Conservation (phyloP, 2,113 vertebrate species). For the Takifugu bimaculatus region DNA sequence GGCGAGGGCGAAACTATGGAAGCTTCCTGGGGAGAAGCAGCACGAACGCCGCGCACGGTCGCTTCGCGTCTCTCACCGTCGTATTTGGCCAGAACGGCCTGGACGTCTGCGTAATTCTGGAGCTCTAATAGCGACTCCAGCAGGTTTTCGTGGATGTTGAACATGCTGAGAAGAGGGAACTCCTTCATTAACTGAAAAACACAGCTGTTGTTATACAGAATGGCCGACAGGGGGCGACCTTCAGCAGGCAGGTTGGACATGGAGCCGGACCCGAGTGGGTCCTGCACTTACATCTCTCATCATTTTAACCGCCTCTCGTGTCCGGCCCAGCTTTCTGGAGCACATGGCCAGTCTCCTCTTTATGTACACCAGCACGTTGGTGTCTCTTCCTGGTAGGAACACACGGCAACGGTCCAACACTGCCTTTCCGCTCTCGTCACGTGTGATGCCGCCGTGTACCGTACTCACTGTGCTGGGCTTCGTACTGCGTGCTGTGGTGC, state of each 20-base stretch:
- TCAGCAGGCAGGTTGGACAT: neutral
- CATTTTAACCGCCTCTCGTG: slow-evolving; percentile 98
- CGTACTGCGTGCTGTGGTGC: slow-evolving; percentile 94
- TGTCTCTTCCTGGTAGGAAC: slow-evolving; percentile 86
- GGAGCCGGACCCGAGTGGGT: neutral
- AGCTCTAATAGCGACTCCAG: slow-evolving; percentile 95
- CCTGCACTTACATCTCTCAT: slow-evolving; percentile 94
- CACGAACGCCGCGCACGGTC: neutral
- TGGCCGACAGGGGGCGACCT: neutral
- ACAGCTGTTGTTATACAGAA: slow-evolving; percentile 74
- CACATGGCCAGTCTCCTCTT: slow-evolving; percentile 98
- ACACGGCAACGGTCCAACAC: neutral
- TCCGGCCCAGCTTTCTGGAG: slow-evolving; percentile 94
- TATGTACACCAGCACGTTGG: slow-evolving; percentile 97
- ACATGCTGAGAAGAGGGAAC: slow-evolving; percentile 98
- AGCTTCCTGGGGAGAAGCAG: neutral
- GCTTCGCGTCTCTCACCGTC: slow-evolving; percentile 79
- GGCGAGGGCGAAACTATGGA: neutral
- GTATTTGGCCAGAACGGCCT: slow-evolving; percentile 97
- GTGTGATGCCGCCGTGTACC: too few species aligned
- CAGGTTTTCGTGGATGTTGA: slow-evolving; percentile 98
- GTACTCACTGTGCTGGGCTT: slow-evolving; percentile 93
- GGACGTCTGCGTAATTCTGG: slow-evolving; percentile 96
- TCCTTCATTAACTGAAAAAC: slow-evolving; percentile 97
- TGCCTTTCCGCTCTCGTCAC: too few species aligned